These are phyloP conservation scores for Priocnemis perturbator DNA, from an alignment of 2,888 invertebrate species.

Conservation along the genomic window DNA sequence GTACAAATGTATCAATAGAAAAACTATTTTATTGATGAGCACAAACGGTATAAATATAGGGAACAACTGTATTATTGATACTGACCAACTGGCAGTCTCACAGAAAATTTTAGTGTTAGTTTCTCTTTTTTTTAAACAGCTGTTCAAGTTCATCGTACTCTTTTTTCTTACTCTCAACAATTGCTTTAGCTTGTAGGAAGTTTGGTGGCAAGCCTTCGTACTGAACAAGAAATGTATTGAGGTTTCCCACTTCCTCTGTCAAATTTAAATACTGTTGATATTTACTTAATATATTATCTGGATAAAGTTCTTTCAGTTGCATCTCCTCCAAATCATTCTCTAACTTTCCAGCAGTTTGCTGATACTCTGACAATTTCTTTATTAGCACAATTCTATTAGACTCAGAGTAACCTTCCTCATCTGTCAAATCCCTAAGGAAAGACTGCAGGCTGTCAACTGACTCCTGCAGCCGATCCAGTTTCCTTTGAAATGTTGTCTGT, in stretches of 20 bases:
- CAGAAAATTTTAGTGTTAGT: conserved; percentile 12
- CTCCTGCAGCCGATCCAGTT: conserved; percentile 47
- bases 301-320: conserved; percentile 53
- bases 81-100: too few relatives aligned
- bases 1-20: not conserved
- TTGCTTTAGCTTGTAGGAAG: conserved; percentile 66
- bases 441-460: conserved; percentile 50
- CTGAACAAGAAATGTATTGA: conserved; percentile 56
- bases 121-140: conserved; percentile 55
- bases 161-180: conserved; percentile 59
- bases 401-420: conserved; percentile 50
- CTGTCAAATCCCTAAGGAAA: conserved; percentile 36
- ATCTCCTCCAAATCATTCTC: conserved; percentile 55
- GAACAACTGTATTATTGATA: too few relatives aligned
- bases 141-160: conserved; percentile 60
- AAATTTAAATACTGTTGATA: conserved; percentile 57
- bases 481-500: conserved; percentile 54
- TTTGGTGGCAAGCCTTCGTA: conserved; percentile 68
- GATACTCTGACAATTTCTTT: conserved; percentile 64
- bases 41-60: too few relatives aligned
- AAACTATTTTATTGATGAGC: too few relatives aligned
- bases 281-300: conserved; percentile 59
- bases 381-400: conserved; percentile 53
- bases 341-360: conserved; percentile 54
- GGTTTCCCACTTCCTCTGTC: conserved; percentile 51